Base-by-base conservation (phyloP, 2,113 vertebrate species). In the Poecilia latipinna region DNA sequence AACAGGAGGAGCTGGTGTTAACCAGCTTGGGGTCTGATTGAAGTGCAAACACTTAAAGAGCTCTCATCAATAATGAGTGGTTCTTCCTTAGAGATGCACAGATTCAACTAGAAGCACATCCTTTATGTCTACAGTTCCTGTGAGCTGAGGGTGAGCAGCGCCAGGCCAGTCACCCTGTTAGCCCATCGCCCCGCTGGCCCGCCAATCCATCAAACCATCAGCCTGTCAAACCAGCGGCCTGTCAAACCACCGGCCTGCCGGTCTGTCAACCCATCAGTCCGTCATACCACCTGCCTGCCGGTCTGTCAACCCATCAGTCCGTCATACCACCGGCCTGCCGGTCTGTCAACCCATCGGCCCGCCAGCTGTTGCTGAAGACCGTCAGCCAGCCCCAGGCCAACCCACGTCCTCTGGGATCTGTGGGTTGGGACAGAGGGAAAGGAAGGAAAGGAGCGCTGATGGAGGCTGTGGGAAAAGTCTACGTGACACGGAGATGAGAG, bases 401-500 rank as follows among this genome's bases (percentile, higher is more conserved):
- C 78, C 87, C 80, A 72, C 24, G 80, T 61, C 86, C 75, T 69
- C 57, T 81, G 80, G 88, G 86, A 87, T 70, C 77, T 82, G 70
- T 79, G 79, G 60, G 65, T 70, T 64, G 75, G 24, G 77, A 77
- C 77, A 39, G 42, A 48, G 44, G 42, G 65, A 60, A 11, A 63
- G 32, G 42, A 65, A 62, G 67, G 61, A 78, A 12, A 44, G 48
- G 78, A 65, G 71, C 11, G 3, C 28, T 3, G 2, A 76, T 68
- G 84, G 80, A 37, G 78, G 84, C 82, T 81, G 67, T 85, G 86
- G 86, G 87, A 88, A 86, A 86, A 86, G 79, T 81, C 80, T 82
- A 89, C 82, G 82, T 90, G 90, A 89, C 87, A 85, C 76, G 35
- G 33, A 79, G 90, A 90, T 84, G 22, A 90, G 82, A 91, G 80